Percentiles rank a stretch among this genome's conserved stretches.
These are phyloP conservation scores for Physocephala rufipes DNA, from an alignment of 2,888 invertebrate species.

Conservation along the genomic window DNA sequence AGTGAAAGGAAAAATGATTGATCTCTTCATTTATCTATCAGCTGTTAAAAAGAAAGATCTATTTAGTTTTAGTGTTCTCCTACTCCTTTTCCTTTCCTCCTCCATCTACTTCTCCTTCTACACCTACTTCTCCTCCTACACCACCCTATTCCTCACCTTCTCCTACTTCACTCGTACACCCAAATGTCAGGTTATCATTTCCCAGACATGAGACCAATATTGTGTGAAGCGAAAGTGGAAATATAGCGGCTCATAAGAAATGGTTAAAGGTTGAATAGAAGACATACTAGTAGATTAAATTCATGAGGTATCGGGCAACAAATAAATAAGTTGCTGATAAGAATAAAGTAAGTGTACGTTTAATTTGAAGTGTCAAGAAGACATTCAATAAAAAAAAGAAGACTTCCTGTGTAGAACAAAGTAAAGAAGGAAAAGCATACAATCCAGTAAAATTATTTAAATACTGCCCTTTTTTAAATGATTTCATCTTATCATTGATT, in stretches of 20 bases:
- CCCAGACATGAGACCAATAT: neutral
- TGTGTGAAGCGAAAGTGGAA: conserved; percentile 24
- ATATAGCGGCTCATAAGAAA: neutral
- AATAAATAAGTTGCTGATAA: conserved; percentile 21
- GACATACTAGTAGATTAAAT: neutral
- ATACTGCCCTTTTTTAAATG: too few relatives aligned
- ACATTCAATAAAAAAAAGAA: neutral
- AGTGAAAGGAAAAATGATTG: too few relatives aligned
- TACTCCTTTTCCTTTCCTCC: too few relatives aligned
- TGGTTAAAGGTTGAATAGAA: neutral
- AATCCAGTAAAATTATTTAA: too few relatives aligned
- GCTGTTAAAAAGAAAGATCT: conserved; percentile 9
- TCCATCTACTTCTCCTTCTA: too few relatives aligned
- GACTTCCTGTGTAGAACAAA: neutral
- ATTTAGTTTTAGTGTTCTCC: neutral
- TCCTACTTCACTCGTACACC: too few relatives aligned
- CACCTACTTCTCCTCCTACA: too few relatives aligned
- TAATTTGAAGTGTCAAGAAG: neutral
- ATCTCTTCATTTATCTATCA: conserved; percentile 20
- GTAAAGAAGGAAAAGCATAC: too few relatives aligned
- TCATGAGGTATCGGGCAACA: too few relatives aligned
- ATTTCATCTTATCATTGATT: too few relatives aligned
- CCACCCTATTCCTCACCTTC: too few relatives aligned
- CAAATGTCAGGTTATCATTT: too few relatives aligned
- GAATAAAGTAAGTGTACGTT: neutral